Conservation (phyloP, 2,888 invertebrate species). For the Eristalis pertinax region DNA sequence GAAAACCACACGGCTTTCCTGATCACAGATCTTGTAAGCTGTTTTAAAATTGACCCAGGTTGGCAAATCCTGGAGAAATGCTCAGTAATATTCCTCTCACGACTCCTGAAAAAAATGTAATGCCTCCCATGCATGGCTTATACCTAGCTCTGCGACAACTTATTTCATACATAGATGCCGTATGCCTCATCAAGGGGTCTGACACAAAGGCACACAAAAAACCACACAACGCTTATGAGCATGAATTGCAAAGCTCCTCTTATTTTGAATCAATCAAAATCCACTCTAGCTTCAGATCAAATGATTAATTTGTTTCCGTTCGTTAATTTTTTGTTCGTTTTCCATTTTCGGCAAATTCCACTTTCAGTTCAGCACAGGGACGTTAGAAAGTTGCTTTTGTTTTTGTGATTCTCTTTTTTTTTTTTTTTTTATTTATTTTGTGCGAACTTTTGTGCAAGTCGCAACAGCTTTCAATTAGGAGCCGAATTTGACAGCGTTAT, state of each 20-base stretch:
- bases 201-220: background rate
- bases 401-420: background rate
- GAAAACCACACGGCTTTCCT: too few relatives aligned
- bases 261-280: background rate
- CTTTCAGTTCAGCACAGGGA: background rate
- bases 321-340: background rate
- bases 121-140: too few relatives aligned
- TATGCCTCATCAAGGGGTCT: too few relatives aligned
- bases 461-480: constrained; percentile 43
- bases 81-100: too few relatives aligned
- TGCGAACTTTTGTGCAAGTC: background rate
- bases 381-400: background rate
- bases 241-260: background rate
- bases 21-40: too few relatives aligned
- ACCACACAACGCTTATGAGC: background rate
- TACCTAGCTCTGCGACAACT: too few relatives aligned
- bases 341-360: background rate
- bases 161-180: too few relatives aligned
- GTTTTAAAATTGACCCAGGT: too few relatives aligned
- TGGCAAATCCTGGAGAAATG: too few relatives aligned
- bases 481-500: constrained; percentile 39
- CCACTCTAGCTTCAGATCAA: background rate
- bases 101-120: too few relatives aligned
- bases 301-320: background rate
- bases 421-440: background rate